Percentiles rank a stretch among this genome's conserved stretches.
Evolutionary conservation across 2,113 vertebrate genomes (phyloP).

Genomic region (Petroica traversi): DNA sequence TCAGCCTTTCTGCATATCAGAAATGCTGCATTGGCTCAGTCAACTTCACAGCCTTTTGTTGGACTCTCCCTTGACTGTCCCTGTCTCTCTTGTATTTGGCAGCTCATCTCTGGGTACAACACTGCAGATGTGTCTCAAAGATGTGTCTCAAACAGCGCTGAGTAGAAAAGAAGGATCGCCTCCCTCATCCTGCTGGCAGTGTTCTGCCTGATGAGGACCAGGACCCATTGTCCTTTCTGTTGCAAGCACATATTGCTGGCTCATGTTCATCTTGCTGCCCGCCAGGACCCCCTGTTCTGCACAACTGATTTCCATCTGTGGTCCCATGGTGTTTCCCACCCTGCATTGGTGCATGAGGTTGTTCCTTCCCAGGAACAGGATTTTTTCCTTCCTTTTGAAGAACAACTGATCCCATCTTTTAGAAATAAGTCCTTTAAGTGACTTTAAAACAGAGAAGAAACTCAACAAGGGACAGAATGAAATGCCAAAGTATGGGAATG

Average conservation of each 20-base stretch:
- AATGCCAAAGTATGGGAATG: neutral
- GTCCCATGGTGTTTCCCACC: neutral
- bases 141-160: neutral
- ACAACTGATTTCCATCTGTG: neutral
- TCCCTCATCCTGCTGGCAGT: neutral
- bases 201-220: neutral
- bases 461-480: neutral
- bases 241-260: rapidly evolving
- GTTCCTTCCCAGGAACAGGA: neutral
- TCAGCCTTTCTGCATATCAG: neutral
- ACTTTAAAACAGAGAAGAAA: neutral
- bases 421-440: neutral
- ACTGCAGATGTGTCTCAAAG: neutral
- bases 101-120: neutral
- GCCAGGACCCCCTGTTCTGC: rapidly evolving
- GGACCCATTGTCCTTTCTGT: neutral
- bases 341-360: neutral
- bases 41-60: neutral
- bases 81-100: neutral
- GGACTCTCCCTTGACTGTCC: rapidly evolving
- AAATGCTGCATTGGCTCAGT: neutral
- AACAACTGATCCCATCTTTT: neutral
- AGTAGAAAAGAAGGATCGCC: neutral
- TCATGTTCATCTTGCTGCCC: neutral
- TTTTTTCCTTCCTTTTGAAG: neutral